phyloP scores from a whole-genome alignment of 2,113 vertebrate genomes.

The Furnarius figulus region DNA sequence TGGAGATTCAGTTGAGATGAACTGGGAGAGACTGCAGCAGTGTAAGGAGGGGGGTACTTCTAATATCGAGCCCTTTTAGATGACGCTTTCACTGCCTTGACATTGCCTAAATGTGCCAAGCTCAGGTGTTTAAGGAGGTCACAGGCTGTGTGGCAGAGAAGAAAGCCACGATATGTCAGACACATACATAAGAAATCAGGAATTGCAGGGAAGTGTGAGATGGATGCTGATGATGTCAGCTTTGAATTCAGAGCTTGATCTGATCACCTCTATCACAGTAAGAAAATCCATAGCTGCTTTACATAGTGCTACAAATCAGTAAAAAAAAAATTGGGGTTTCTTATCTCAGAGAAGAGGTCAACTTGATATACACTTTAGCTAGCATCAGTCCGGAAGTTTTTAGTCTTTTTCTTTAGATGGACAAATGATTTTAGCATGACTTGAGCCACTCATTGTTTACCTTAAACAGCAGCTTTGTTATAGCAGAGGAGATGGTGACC shows the following conservation, averaged over 20 bases:
- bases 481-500: not conserved
- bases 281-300: not conserved
- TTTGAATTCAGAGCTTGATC: not conserved
- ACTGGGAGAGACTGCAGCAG: not conserved
- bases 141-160: not conserved
- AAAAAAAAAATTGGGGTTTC: not conserved
- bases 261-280: not conserved
- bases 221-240: not conserved
- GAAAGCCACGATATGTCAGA: not conserved
- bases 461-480: not conserved
- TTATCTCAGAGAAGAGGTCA: not conserved
- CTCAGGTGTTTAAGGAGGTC: not conserved
- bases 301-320: not conserved
- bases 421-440: not conserved
- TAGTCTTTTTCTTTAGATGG: not conserved
- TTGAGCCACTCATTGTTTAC: not conserved
- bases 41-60: not conserved
- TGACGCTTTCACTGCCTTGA: not conserved
- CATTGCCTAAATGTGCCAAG: not conserved
- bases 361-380: not conserved
- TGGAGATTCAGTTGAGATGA: not conserved
- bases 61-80: not conserved
- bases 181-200: not conserved
- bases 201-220: not conserved
- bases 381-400: not conserved